Evolutionary conservation across 2,888 invertebrate genomes (phyloP), one percentile per base, ranked within the genome.

Genomic region (Lissonota sp.): DNA sequence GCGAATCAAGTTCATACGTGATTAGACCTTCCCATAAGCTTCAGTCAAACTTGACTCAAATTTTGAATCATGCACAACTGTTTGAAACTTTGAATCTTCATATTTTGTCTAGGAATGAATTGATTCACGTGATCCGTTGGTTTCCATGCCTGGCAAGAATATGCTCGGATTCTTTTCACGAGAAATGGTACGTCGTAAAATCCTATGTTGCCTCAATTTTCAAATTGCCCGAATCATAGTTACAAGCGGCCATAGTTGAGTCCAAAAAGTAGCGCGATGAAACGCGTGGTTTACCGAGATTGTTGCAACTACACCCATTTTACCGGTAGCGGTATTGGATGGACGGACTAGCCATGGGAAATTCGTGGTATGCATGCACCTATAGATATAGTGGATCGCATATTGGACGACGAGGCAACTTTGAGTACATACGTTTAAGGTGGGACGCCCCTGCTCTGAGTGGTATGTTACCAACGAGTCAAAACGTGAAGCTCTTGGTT

Each of bases 281-380:
- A 67, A 67, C 67, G 4, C 40, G 40, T 39, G 42, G 39, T 53
- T 53, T 39, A 37, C 67, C 14, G 40, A 55, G 7, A 40, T 51
- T 42, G 14, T 10, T 53, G 66, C 39, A 67, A 67, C 40, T 67
- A 8, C 10, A 39, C 42, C 12, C 51, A 10, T 42, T 58, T 46
- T 5, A 26, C 49, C 60, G 10, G 63, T 53, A 57, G 63, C 55
- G 73, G 63, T 63, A 73, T 73, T 55, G 10, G 39, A 73, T 53
- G 64, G 16, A 42, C 64, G 12, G n/a, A 57, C 12, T 53, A 14
- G 7, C 7, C 4, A 8, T 55, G 66, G n/a, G 40, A 63, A 6
- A 55, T 40, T 53, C 5, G 37, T 49, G 12, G 7, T 55, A 1
- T 46, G 8, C 26, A 14, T 40, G 40, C 37, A 57, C n/a, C 5